Evolutionary conservation across 2,113 vertebrate species (phyloP).

Genomic region (Apaloderma vittatum): DNA sequence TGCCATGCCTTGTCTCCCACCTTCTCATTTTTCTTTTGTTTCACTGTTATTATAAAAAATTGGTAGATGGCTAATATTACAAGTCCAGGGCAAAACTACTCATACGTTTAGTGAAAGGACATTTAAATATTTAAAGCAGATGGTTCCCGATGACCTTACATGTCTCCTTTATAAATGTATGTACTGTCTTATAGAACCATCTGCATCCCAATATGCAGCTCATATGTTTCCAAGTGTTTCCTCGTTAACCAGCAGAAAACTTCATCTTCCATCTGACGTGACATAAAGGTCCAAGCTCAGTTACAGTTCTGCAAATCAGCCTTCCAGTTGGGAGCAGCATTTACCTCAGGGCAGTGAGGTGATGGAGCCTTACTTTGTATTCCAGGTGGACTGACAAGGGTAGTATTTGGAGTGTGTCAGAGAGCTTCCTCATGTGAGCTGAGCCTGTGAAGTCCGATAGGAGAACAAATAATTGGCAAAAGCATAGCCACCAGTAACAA

Average conservation of each 20-base stretch:
- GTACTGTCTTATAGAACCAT: slow-evolving; percentile 71
- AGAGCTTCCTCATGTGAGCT: not conserved
- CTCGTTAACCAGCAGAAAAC: slow-evolving; percentile 64
- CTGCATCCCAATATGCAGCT: slow-evolving; percentile 76
- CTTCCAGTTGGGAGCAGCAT: not conserved
- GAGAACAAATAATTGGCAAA: not conserved
- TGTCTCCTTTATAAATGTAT: slow-evolving; percentile 78
- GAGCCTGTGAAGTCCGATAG: not conserved
- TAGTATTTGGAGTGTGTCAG: not conserved
- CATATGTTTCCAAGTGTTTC: slow-evolving; percentile 76
- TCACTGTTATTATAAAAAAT: slow-evolving; percentile 66
- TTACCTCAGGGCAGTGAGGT: not conserved
- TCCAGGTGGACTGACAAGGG: not conserved
- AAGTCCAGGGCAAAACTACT: slow-evolving; percentile 72
- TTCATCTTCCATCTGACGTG: slow-evolving; percentile 35
- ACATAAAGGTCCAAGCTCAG: slow-evolving; percentile 48
- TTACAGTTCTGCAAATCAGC: not conserved
- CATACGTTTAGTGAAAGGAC: slow-evolving; percentile 62
- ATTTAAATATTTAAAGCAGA: slow-evolving; percentile 77
- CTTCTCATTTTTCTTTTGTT: slow-evolving; percentile 69
- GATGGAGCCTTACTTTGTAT: not conserved
- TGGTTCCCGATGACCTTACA: slow-evolving; percentile 77
- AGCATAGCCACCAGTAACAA: not conserved
- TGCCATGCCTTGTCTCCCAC: slow-evolving; percentile 53
- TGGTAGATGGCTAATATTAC: slow-evolving; percentile 54